Evolutionary conservation across 2,888 invertebrate species (phyloP).

Genomic region (Ryuthela nishihirai): DNA sequence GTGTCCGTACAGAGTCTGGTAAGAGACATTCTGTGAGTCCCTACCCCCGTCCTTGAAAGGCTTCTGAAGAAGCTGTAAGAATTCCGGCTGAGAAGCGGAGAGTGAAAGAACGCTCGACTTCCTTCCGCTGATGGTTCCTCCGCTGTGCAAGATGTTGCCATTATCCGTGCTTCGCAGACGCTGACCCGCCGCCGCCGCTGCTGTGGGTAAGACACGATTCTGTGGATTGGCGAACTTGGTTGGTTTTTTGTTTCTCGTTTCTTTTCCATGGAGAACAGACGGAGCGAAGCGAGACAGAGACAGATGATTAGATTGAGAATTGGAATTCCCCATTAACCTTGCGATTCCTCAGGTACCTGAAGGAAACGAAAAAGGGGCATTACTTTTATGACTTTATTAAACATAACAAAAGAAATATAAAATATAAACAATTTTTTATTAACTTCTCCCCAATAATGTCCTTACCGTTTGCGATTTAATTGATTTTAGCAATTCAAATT

Average conservation of each 20-base stretch:
- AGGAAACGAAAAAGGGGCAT: not conserved
- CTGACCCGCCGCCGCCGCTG: constrained; percentile 23
- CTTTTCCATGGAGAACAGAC: constrained; percentile 9
- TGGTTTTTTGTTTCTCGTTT: constrained; percentile 2
- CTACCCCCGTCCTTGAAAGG: constrained; percentile 1
- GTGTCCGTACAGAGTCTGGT: constrained; percentile 14
- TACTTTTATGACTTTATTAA: too few relatives aligned
- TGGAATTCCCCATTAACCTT: constrained; percentile 27
- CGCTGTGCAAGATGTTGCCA: constrained; percentile 74
- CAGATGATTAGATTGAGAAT: constrained; percentile 6
- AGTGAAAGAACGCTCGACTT: not conserved
- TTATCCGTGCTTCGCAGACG: constrained; percentile 70
- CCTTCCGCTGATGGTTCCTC: constrained; percentile 73
- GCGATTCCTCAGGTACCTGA: not conserved
- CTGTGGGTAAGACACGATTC: constrained; percentile 27
- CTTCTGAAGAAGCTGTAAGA: constrained; percentile 13
- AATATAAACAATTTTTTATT: not conserved
- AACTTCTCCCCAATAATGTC: too few relatives aligned
- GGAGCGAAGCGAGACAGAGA: constrained; percentile 7
- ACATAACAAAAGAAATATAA: not conserved
- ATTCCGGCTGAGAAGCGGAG: constrained; percentile 2
- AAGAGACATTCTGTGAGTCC: not conserved
- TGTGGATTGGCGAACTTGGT: constrained; percentile 24
- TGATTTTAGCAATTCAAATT: too few relatives aligned
- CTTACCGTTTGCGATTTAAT: too few relatives aligned